These are phyloP conservation scores for Oncorhynchus tshawytscha DNA, from an alignment of 2,113 vertebrate species.

Conservation along the genomic window DNA sequence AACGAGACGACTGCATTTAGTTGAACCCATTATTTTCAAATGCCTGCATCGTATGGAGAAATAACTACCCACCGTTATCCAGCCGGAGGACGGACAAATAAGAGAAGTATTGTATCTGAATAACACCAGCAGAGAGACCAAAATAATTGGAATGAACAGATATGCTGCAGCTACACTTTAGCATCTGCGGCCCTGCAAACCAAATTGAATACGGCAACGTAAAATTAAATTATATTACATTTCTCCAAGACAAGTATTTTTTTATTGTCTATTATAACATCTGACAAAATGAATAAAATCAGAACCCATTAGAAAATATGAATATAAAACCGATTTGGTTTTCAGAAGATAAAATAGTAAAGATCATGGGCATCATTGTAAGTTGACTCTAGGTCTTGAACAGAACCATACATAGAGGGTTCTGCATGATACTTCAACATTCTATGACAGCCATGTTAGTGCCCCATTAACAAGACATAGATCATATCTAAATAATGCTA, in stretches of 20 bases:
- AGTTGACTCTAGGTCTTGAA: slow-evolving; percentile 9
- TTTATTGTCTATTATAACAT: slow-evolving; percentile 24
- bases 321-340: too few species aligned
- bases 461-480: too few species aligned
- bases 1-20: slow-evolving; percentile 7
- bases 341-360: too few species aligned
- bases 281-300: slow-evolving; percentile 24
- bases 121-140: background rate
- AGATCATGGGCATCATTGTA: slow-evolving; percentile 8
- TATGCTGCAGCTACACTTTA: slow-evolving; percentile 7
- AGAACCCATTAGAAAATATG: background rate
- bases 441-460: too few species aligned
- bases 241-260: slow-evolving; percentile 2
- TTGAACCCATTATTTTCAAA: slow-evolving; percentile 5
- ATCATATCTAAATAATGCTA: too few species aligned
- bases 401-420: slow-evolving; percentile 13
- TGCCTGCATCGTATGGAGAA: slow-evolving; percentile 13
- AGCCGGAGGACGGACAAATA: background rate
- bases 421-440: too few species aligned
- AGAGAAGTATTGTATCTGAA: background rate
- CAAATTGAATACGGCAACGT: background rate
- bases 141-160: slow-evolving; percentile 2
- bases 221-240: slow-evolving; percentile 2
- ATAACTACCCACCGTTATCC: slow-evolving; percentile 13
- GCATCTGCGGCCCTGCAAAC: slow-evolving; percentile 1